These are phyloP conservation scores for Ageneiosus marmoratus DNA, from an alignment of 2,113 vertebrate species.

Conservation along the genomic window DNA sequence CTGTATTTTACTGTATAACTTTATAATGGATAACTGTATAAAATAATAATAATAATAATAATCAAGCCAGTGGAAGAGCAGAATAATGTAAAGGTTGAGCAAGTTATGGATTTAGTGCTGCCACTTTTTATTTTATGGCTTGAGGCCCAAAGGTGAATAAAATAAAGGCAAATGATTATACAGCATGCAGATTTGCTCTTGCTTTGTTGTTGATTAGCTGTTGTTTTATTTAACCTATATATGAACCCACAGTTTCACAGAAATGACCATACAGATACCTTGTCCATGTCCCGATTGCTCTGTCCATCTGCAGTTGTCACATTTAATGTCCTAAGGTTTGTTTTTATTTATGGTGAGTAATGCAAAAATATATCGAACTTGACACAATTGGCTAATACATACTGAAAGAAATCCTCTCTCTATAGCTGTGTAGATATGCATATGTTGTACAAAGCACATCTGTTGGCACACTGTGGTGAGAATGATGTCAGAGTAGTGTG, in stretches of 20 bases:
- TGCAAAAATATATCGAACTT: constrained; percentile 47
- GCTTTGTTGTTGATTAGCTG: neutral
- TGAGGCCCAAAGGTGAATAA: neutral
- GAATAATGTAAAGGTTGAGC: neutral
- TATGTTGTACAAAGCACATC: neutral
- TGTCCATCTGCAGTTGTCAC: constrained; percentile 44
- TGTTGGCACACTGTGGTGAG: constrained; percentile 22
- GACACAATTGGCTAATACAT: constrained; percentile 43
- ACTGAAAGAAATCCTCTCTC: constrained; percentile 36
- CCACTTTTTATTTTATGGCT: neutral
- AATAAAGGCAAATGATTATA: neutral
- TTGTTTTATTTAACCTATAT: constrained; percentile 7
- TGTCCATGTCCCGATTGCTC: constrained; percentile 23
- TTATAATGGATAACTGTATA: no score
- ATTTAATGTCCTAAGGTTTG: constrained; percentile 29
- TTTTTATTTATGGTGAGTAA: constrained; percentile 48
- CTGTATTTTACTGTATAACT: neutral
- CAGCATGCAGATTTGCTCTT: neutral
- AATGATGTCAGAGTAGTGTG: constrained; percentile 17
- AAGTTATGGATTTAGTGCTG: neutral
- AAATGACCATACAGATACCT: constrained; percentile 19
- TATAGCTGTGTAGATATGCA: constrained; percentile 12
- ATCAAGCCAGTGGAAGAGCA: neutral
- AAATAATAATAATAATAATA: neutral
- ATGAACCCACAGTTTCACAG: neutral